Evolutionary conservation across 1,140 invertebrate species (phyloP), one percentile per base, ranked within the genome.

Genomic region (Periplaneta americana): DNA sequence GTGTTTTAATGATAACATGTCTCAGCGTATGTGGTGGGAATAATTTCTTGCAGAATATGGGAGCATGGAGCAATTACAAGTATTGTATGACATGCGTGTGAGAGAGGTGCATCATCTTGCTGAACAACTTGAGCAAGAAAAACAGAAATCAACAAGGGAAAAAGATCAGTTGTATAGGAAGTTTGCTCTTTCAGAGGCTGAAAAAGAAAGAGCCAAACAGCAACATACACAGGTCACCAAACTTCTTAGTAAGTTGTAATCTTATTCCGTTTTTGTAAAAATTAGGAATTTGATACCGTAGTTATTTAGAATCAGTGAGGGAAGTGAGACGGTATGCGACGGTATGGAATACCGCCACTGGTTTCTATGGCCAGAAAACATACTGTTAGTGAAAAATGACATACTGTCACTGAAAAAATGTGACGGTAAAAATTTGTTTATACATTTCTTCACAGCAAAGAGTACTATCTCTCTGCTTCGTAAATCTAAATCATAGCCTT

Each of bases 41-140:
- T n/a, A 8, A 8, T 5, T 2, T 6, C 5, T 66, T 66, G 4
- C 34, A 78, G 76, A 36, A 5, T 36, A 36, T 39, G 76, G 34
- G 15, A 78, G 34, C 37, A 28, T 36, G 34, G 76, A 78, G 34
- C 76, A 78, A 28, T 34, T 78, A 8, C 17, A 78, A 28, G 76
- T 78, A 10, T 17, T 78, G 76, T 78, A 78, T 36, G 35, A 78
- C 28, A 22, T 78, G 76, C 76, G 76, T 78, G 76, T 78, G n/a
- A 34, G 76, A n/a, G 76, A 78, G 36, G 35, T 78, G 34, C 34
- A 34, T 8, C 35, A 31, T 8, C 34, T 78, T 15, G 28, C 35
- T 31, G 34, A 36, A 6, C 34, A 78, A 28, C 6, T 78, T 17
- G 76, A 78, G 31, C 5, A 31, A 34, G 5, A 34, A 28, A 36